Conservation (phyloP, 35 echinoderm and acorn worm species). For the Nesometra sesokonis region DNA sequence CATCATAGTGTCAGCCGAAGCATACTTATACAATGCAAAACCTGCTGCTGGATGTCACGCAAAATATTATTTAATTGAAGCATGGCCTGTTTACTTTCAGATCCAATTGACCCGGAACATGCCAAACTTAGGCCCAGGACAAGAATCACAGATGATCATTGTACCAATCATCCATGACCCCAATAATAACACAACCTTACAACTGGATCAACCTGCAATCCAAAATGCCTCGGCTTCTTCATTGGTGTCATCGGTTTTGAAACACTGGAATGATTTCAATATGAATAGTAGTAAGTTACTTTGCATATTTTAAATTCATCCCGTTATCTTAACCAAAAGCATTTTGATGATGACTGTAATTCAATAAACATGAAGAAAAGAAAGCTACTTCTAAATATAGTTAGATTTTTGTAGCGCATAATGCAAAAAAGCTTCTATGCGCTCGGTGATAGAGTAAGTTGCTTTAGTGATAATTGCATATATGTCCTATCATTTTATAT, state of each 20-base stretch:
- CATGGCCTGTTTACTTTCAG: conserved; percentile 8
- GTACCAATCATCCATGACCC: conserved; percentile 74
- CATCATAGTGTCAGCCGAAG: background rate
- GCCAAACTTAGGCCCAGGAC: conserved; percentile 5
- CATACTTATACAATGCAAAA: background rate
- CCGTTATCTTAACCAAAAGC: too few species aligned
- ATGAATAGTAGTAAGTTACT: conserved; percentile 41
- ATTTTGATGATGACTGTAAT: too few species aligned
- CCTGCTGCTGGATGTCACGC: too few species aligned
- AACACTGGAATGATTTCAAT: conserved; percentile 36
- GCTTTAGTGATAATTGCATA: too few species aligned
- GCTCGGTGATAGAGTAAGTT: too few species aligned
- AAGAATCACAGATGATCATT: conserved; percentile 44
- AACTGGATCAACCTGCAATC: conserved; percentile 8
- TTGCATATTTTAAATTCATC: too few species aligned
- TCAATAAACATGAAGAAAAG: too few species aligned
- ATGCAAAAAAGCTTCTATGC: too few species aligned
- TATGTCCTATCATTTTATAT: too few species aligned
- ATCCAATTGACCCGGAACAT: conserved; percentile 78
- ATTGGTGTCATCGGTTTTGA: conserved; percentile 34
- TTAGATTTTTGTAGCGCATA: too few species aligned
- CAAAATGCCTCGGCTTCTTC: background rate
- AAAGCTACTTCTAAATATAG: too few species aligned
- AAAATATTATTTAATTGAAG: background rate
- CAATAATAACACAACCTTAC: conserved; percentile 33